Percentiles rank a stretch among this genome's conserved stretches.
Conservation (phyloP, 2,888 invertebrate species). For the Chaetoderma sp. region DNA sequence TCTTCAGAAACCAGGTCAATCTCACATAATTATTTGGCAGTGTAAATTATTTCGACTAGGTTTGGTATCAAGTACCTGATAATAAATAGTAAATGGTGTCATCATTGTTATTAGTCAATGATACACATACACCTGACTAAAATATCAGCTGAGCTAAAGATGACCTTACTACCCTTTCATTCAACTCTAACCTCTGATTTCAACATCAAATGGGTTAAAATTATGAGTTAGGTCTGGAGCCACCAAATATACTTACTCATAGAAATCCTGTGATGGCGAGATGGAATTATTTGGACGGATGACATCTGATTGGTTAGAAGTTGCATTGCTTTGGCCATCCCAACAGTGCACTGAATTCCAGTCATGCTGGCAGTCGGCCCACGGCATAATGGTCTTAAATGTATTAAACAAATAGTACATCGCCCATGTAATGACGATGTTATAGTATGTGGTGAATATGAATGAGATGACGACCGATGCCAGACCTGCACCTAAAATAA, state of each 20-base stretch:
- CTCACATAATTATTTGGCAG: too few relatives aligned
- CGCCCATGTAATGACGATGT: slow-evolving; percentile 94
- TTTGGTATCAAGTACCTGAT: too few relatives aligned
- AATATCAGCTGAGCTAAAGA: too few relatives aligned
- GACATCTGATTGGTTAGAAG: background rate
- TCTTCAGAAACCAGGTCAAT: too few relatives aligned
- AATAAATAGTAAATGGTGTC: background rate
- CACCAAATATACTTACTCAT: slow-evolving; percentile 78
- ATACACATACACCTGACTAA: too few relatives aligned
- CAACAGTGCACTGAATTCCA: slow-evolving; percentile 90
- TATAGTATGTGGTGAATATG: slow-evolving; percentile 94
- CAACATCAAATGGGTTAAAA: too few relatives aligned
- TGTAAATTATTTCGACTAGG: too few relatives aligned
- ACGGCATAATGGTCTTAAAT: slow-evolving; percentile 85
- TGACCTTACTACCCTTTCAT: too few relatives aligned
- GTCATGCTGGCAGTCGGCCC: slow-evolving; percentile 87
- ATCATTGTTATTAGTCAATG: background rate
- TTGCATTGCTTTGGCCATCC: slow-evolving; percentile 70
- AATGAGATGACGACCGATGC: slow-evolving; percentile 95
- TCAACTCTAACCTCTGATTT: too few relatives aligned
- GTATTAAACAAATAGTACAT: slow-evolving; percentile 94
- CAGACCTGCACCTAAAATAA: slow-evolving; percentile 84
- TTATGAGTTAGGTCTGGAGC: too few relatives aligned
- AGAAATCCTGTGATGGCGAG: slow-evolving; percentile 92
- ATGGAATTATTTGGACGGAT: slow-evolving; percentile 79